Conservation (phyloP, 2,888 invertebrate species). For the Drosophila barbarae region DNA sequence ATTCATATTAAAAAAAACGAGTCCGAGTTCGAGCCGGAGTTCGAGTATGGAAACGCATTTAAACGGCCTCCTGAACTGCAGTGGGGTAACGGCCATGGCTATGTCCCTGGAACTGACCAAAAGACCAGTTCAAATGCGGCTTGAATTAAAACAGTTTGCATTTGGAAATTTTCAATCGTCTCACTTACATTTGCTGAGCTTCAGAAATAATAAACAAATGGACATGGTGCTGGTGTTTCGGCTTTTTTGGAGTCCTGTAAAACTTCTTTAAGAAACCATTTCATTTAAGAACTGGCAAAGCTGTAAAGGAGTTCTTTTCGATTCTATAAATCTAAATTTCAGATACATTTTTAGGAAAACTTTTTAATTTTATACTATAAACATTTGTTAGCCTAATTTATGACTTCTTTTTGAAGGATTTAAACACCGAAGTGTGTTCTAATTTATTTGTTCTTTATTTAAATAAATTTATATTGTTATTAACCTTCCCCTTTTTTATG, state of each 20-base stretch:
- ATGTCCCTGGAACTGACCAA: background rate
- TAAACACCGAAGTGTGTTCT: too few relatives aligned
- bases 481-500: too few relatives aligned
- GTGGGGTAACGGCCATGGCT: background rate
- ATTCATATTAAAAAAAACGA: constrained; percentile 68
- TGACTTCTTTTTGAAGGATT: too few relatives aligned
- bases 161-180: constrained; percentile 27
- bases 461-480: too few relatives aligned
- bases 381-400: too few relatives aligned
- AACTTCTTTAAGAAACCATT: background rate
- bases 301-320: background rate
- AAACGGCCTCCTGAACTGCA: constrained; percentile 45
- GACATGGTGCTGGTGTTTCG: background rate
- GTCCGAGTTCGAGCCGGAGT: background rate
- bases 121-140: constrained; percentile 12
- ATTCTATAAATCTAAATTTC: background rate
- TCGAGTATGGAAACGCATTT: constrained; percentile 67
- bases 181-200: constrained; percentile 16
- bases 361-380: too few relatives aligned
- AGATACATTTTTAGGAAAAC: too few relatives aligned
- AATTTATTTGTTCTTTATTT: too few relatives aligned
- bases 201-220: constrained; percentile 29
- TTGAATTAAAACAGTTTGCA: constrained; percentile 15
- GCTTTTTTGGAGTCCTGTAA: background rate
- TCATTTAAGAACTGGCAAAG: background rate